Evolutionary conservation across 2,888 invertebrate species (phyloP), one percentile per base, ranked within the genome.

Genomic region (Drosophila mercatorum): DNA sequence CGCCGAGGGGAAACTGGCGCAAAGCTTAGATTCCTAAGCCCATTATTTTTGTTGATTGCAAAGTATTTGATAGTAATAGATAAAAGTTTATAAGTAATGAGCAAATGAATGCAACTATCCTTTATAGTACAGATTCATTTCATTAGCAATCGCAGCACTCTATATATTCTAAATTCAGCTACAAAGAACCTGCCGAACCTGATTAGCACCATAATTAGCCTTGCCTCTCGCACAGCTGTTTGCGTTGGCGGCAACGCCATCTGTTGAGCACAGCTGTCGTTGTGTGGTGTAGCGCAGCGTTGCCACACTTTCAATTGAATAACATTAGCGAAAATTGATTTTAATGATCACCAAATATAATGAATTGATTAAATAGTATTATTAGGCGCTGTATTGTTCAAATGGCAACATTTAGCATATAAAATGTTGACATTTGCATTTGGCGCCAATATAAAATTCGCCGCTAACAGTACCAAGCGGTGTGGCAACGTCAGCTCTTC

Each of bases 381-480:
- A 8, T 47, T 44, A 38, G 47, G 36, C 10, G 10, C 4, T 46
- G 2, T 14, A 8, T 17, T 8, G 22, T 55, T 3, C 10, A 0
- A 14, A 12, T 40, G 12, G 12, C 2, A 2, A 8, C 12, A 49
- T 26, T 44, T 57, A 31, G 0, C 0, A 8, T 3, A 5, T 22
- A 1, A 8, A 49, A 47, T 28, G 2, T 7, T 44, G 28, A 8
- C 40, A 14, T 36, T 56, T 51, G 8, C 10, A 47, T 71, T 77
- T 71, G 77, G 67, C 80, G 80, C 71, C 80, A 79, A 77, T 72
- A 76, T 34, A 70, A 56, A 63, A 57, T 66, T 66, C 34, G 43
- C 58, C 51, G 11, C 43, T 14, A 46, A 46, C 22, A 28, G 3
- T 14, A 5, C 12, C n/a, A 6, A 10, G 7, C 28, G 2, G 6